Percentiles rank a stretch among this genome's conserved stretches.
Evolutionary conservation across 2,113 vertebrate species (phyloP).

Genomic region (Archilochus colubris): DNA sequence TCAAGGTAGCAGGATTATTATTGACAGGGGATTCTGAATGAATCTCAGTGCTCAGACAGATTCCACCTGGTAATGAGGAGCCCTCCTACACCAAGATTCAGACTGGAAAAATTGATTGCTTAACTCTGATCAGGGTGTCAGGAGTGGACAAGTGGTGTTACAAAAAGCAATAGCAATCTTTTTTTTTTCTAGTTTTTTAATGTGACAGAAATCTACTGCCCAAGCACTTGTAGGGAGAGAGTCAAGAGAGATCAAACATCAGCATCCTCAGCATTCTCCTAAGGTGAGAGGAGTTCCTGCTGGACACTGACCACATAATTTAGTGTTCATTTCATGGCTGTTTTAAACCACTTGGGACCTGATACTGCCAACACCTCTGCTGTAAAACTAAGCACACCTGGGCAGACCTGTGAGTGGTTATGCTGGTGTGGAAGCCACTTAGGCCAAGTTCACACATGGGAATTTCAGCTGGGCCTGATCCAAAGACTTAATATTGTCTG

Average conservation of each 20-base stretch:
- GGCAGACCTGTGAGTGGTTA: not conserved
- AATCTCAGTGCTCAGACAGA: not conserved
- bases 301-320: not conserved
- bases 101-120: slow-evolving; percentile 4
- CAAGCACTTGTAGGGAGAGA: not conserved
- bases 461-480: not conserved
- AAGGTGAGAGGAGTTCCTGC: not conserved
- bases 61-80: slow-evolving; percentile 14
- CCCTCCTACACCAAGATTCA: not conserved
- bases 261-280: not conserved
- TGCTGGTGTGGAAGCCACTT: not conserved
- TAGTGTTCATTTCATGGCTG: not conserved
- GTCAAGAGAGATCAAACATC: not conserved
- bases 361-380: not conserved
- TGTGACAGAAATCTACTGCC: not conserved
- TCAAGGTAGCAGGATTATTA: not conserved
- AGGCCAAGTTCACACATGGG: not conserved
- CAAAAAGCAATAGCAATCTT: not conserved
- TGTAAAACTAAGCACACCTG: not conserved
- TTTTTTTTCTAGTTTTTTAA: not conserved
- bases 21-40: not conserved
- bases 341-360: not conserved
- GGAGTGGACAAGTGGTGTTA: not conserved
- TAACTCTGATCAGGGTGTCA: not conserved
- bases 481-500: not conserved